These are phyloP conservation scores for Sitta carolinensis DNA, from an alignment of 2,797 vertebrate species.

Conservation along the genomic window DNA sequence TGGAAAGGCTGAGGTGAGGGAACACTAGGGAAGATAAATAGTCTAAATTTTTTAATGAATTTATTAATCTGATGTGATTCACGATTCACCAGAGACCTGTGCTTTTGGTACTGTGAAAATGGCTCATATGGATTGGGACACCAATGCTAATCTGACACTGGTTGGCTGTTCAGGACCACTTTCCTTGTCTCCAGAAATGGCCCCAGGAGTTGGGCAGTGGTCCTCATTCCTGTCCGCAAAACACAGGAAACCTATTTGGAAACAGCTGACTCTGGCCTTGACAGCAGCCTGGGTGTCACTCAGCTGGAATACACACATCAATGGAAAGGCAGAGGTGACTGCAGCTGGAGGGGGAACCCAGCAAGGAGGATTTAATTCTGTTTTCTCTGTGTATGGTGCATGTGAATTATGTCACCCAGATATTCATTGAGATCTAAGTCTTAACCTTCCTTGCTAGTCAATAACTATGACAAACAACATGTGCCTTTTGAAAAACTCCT, in stretches of 20 bases:
- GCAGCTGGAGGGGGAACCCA: background rate
- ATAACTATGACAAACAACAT: background rate
- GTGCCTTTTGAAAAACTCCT: background rate
- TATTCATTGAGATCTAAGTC: background rate
- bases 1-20: background rate
- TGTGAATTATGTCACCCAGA: background rate
- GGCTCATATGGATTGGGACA: accelerated
- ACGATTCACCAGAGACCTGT: background rate
- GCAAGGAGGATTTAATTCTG: background rate
- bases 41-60: background rate
- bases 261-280: background rate
- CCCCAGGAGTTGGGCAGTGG: accelerated
- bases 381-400: background rate
- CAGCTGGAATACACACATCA: background rate
- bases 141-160: background rate
- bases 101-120: background rate
- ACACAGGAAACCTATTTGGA: background rate
- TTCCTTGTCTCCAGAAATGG: background rate
- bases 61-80: background rate
- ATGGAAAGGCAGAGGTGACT: background rate
- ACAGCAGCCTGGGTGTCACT: background rate
- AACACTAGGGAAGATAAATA: background rate
- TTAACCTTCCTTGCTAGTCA: background rate
- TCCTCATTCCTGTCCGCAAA: background rate
- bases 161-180: background rate